Evolutionary conservation across 2,797 vertebrate genomes (phyloP), one percentile per base, ranked within the genome.

Genomic region (Clarias fuscus): DNA sequence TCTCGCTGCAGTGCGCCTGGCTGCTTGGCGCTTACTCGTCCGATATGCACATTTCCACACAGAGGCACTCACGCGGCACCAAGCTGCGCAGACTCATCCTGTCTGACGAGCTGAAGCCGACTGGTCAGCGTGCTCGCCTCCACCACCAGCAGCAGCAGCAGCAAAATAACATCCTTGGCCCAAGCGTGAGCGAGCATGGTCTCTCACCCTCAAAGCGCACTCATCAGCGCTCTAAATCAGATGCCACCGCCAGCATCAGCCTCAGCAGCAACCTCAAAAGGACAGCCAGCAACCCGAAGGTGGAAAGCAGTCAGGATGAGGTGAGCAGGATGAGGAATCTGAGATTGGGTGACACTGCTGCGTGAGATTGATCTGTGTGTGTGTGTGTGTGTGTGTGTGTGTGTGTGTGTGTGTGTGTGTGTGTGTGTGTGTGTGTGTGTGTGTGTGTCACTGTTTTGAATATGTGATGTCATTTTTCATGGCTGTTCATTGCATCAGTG

Each of bases 31-130:
- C 98, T 6, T 98, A 98, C 91, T 98, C 97, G 65, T 98, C 97
- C 0, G 98, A 99, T 94, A 99, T 99, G 98, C 98, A 99, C 96
- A 98, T 99, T 93, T 99, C 98, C 92, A 97, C 98, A 0, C 98
- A 99, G 92, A 96, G 97, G 0, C 96, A 99, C 92, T 99, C 98
- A 0, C 92, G 98, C 0, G 98, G 98, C 77, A 97, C 98, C 93
- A 99, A 98, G 82, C 95, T 99, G 0, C 95, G 98, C 78, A 95
- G 97, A 48, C 92, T 99, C 79, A 99, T 99, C 94, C 95, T 99
- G 33, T 99, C 98, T 0, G 98, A 99, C 0, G 98, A 99, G 92
- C 95, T 99, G 20, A 98, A 98, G 85, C 98, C 98, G 0, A 94
- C 96, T 0, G 95, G 94, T 58, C 89, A 95, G 4, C 96, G 94